Percentiles rank a stretch among this genome's conserved stretches.
Conservation (phyloP, 2,113 vertebrate genomes). For the Clarias macrocephalus region DNA sequence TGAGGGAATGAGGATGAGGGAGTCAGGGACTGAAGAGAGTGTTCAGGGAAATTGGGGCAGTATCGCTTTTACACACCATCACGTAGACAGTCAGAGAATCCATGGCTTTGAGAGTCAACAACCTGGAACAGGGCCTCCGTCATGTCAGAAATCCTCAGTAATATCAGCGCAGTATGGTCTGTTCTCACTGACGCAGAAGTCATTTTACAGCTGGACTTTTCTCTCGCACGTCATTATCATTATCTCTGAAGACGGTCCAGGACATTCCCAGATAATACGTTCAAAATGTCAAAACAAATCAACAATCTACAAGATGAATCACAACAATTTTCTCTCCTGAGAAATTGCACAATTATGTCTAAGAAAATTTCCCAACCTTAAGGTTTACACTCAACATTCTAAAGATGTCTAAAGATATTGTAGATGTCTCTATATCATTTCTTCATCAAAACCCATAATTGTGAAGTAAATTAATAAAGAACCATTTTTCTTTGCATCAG, state of each 20-base stretch:
- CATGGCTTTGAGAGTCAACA: background rate
- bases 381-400: background rate
- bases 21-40: background rate
- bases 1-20: background rate
- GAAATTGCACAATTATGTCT: background rate
- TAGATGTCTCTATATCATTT: background rate
- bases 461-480: background rate
- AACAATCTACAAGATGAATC: background rate
- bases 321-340: background rate
- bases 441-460: background rate
- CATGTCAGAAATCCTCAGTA: background rate
- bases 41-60: background rate
- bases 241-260: too few relatives aligned
- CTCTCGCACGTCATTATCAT: background rate
- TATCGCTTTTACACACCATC: background rate
- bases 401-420: background rate
- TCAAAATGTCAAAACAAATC: background rate
- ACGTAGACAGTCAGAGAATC: background rate
- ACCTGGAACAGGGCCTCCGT: background rate
- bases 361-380: background rate
- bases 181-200: background rate
- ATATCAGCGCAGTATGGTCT: background rate
- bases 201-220: background rate
- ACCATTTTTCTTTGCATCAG: background rate
- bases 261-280: background rate